Conservation (phyloP, 2,888 invertebrate species). For the Drosophila siamana region DNA sequence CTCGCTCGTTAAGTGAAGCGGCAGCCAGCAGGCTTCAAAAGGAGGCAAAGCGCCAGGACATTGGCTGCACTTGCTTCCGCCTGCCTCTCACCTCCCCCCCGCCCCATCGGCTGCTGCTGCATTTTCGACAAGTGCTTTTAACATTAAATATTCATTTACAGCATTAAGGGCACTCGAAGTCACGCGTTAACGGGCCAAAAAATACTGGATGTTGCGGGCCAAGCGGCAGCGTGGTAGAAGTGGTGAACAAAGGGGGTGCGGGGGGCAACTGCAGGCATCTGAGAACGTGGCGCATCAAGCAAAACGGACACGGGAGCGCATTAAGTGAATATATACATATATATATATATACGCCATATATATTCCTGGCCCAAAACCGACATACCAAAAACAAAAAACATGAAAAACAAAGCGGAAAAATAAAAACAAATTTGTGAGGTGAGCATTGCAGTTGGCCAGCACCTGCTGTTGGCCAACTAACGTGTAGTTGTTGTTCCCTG, state of each 20-base stretch:
- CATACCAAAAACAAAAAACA: background rate
- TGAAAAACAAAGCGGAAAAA: conserved; percentile 5
- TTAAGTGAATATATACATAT: conserved; percentile 73
- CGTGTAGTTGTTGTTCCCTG: conserved; percentile 23
- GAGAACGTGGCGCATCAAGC: conserved; percentile 76
- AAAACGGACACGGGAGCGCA: conserved; percentile 74
- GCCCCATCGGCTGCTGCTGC: conserved; percentile 53
- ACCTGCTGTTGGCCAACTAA: conserved; percentile 47
- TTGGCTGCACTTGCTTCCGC: conserved; percentile 51
- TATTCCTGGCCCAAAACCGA: conserved; percentile 42
- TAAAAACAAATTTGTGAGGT: background rate
- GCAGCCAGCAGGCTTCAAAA: conserved; percentile 30
- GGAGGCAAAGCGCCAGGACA: conserved; percentile 29
- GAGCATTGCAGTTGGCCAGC: conserved; percentile 11
- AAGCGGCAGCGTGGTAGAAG: background rate
- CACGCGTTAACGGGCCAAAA: conserved; percentile 75
- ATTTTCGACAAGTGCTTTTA: conserved; percentile 82
- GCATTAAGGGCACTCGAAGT: conserved; percentile 82
- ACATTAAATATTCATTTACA: conserved; percentile 82
- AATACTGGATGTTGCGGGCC: conserved; percentile 24
- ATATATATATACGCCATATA: conserved; percentile 49
- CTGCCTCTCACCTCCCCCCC: background rate
- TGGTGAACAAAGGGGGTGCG: background rate
- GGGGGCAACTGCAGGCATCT: conserved; percentile 44
- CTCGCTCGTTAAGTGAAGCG: conserved; percentile 80